Evolutionary conservation across 1,140 invertebrate genomes (phyloP).

Genomic region (Hormaphis cornu): DNA sequence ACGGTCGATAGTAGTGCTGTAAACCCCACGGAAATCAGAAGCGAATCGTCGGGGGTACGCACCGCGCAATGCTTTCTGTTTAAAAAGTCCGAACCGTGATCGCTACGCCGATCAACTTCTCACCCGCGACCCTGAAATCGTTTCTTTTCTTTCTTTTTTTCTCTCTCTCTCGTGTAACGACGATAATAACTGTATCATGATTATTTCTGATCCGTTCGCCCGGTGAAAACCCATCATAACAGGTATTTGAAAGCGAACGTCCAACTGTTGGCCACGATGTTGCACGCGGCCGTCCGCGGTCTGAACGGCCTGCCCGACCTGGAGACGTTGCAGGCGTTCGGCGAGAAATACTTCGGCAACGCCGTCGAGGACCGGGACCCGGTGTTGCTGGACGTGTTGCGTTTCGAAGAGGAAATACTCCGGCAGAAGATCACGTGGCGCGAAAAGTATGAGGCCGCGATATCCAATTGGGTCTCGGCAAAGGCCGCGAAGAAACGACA

Average conservation of each 20-base stretch:
- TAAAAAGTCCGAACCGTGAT: too few relatives aligned
- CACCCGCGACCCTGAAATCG: too few relatives aligned
- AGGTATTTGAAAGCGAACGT: not conserved
- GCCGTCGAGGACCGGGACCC: not conserved
- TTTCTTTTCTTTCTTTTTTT: too few relatives aligned
- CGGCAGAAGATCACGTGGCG: not conserved
- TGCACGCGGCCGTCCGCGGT: not conserved
- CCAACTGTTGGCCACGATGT: not conserved
- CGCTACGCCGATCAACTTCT: too few relatives aligned
- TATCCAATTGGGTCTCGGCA: not conserved
- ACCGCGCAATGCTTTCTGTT: too few relatives aligned
- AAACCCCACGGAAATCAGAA: too few relatives aligned
- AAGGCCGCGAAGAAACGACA: not conserved
- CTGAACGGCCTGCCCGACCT: constrained; percentile 8
- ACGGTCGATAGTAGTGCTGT: too few relatives aligned
- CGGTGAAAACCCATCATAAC: too few relatives aligned
- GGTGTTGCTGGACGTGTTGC: not conserved
- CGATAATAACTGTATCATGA: too few relatives aligned
- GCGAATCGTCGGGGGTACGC: too few relatives aligned
- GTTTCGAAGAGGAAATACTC: constrained; percentile 7
- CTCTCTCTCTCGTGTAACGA: too few relatives aligned
- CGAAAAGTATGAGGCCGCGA: constrained; percentile 4
- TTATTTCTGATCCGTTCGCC: not conserved
- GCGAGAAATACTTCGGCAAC: not conserved
- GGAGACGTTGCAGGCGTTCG: not conserved